These are phyloP conservation scores for Lepidochrysops patricia DNA, from an alignment of 2,888 invertebrate genomes.

Conservation along the genomic window DNA sequence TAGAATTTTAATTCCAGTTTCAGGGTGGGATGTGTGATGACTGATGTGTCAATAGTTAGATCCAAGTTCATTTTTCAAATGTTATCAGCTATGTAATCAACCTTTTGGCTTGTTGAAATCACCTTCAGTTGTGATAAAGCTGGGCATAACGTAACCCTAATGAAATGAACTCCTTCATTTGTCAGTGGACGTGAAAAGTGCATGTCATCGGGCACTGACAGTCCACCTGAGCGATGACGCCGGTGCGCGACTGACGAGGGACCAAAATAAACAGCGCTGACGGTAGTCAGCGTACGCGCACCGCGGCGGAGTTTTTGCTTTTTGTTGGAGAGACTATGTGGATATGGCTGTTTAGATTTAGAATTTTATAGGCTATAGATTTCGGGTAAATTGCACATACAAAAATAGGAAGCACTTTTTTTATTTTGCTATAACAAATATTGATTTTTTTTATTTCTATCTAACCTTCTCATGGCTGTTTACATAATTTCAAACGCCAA, in stretches of 20 bases:
- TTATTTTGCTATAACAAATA: too few relatives aligned
- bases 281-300: slow-evolving; percentile 29
- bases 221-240: slow-evolving; percentile 3
- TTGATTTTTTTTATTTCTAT: too few relatives aligned
- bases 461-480: too few relatives aligned
- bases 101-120: too few relatives aligned
- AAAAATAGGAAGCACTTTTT: too few relatives aligned
- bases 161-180: background rate
- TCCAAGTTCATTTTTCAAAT: too few relatives aligned
- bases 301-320: slow-evolving; percentile 45
- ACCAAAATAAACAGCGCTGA: slow-evolving; percentile 37
- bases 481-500: too few relatives aligned
- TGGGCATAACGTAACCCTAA: background rate
- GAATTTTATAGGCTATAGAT: background rate
- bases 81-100: too few relatives aligned
- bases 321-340: slow-evolving; percentile 29
- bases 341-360: slow-evolving; percentile 26
- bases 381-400: too few relatives aligned
- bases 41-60: background rate
- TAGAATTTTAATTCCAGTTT: background rate
- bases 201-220: background rate
- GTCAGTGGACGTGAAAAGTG: background rate
- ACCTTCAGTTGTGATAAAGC: too few relatives aligned
- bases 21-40: background rate
- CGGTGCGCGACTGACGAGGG: slow-evolving; percentile 24